Evolutionary conservation across 2,888 invertebrate genomes (phyloP), one percentile per base, ranked within the genome.

Genomic region (Coleophora deauratella): DNA sequence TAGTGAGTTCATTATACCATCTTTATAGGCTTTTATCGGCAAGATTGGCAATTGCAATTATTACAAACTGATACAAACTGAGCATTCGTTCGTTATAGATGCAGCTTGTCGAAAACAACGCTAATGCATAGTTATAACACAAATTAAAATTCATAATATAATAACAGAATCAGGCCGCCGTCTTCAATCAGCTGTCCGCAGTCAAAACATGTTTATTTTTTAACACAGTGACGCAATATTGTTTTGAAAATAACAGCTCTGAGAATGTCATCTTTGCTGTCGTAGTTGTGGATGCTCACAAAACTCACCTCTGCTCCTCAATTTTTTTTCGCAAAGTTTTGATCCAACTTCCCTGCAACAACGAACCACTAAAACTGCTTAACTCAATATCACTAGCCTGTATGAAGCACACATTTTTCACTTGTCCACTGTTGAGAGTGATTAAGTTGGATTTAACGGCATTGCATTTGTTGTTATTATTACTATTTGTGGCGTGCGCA

Each of bases 391-490:
- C 43, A 47, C 44, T 32, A 35, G 43, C 52, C 6, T 4, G 6
- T 21, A 21, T 21, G 21, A 21, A 21, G 21, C 21, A 21, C 21
- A 21, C 6, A 27, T 32, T 33, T 12, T 37, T 12, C 33, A 33
- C 33, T 13, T 33, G 9, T 10, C 43, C 59, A 60, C 59, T 57
- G 50, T 57, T 49, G 38, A 45, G 52, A 55, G 56, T 55, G 48
- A 55, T 59, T 57, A 51, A 41, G 53, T 53, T 38, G 47, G 44
- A 33, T 49, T 58, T 59, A 57, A 57, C 55, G 51, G 57, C 59
- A 62, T 65, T 54, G 55, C 54, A 41, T 43, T 45, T 43, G 42
- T 50, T 55, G 49, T 60, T 66, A 57, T 62, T 66, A 57, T 62
- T 54, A 51, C 59, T 62, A 42, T 49, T 46, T 37, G 44, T 39